Evolutionary conservation across 1,140 invertebrate species (phyloP), one percentile per base, ranked within the genome.

Genomic region (Drosophila hydei): DNA sequence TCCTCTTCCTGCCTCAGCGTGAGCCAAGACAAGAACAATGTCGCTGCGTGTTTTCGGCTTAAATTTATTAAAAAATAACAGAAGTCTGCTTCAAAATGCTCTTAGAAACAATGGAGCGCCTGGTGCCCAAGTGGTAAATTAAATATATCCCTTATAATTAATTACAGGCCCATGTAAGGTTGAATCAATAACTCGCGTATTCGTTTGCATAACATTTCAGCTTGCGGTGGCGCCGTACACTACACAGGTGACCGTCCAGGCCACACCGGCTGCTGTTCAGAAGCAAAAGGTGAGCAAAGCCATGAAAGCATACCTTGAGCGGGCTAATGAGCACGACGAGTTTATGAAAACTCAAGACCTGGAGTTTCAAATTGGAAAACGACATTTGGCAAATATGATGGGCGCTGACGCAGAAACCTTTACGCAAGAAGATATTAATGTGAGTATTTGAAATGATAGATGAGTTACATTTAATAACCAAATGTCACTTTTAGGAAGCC

Each of bases 361-460:
- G 60, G 96, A 98, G 78, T 99, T 95, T 92, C 95, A 97, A 88
- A 95, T 98, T 85, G 98, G 99, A 9, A 97, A 96, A 91, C 93
- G 97, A 21, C 97, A 99, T 93, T 93, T 99, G 56, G 98, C 98
- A 4, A 99, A 99, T 92, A 99, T 99, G 94, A 99, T 99, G 98
- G 98, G 98, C 2, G 94, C 95, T 91, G 95, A 99, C 93, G 94
- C 95, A 1, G 95, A 97, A 73, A 95, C 93, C 8, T 97, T 99
- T 91, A 96, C 96, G 0, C 96, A 99, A 92, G 93, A 95, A 73
- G 96, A 99, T 91, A 94, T 99, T 12, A 94, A 99, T 93, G 97
- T 97, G 93, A 93, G 91, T 91, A 55, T 42, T 4, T 7, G 7
- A 27, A 2, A 11, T 36, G 4, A 38, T 11, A 1, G 1, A 0